These are phyloP conservation scores for Limenitis camilla DNA, from an alignment of 2,888 invertebrate species.

Conservation along the genomic window DNA sequence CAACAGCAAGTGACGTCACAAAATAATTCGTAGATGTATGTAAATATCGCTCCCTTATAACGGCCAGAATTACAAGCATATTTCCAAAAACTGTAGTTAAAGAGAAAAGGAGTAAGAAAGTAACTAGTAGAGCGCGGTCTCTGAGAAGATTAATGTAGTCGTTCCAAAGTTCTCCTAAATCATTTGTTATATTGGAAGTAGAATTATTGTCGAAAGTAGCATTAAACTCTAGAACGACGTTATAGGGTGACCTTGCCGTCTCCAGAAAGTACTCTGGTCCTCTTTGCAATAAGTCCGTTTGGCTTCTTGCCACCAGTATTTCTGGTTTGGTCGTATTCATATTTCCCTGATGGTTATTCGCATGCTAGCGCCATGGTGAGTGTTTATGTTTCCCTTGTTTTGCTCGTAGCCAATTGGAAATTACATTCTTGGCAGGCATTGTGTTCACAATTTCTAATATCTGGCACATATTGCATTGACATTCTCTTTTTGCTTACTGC, in stretches of 20 bases:
- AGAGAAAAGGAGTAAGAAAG: conserved; percentile 89
- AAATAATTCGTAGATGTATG: conserved; percentile 98
- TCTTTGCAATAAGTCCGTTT: conserved; percentile 49
- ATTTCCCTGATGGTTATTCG: conserved; percentile 58
- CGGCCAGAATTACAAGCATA: conserved; percentile 93
- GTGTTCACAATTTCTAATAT: conserved; percentile 54
- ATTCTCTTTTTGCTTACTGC: conserved; percentile 43
- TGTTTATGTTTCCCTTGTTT: conserved; percentile 69
- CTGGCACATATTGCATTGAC: conserved; percentile 58
- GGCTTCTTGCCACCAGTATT: conserved; percentile 63
- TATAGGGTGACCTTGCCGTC: conserved; percentile 38
- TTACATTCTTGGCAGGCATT: conserved; percentile 69
- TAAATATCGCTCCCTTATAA: conserved; percentile 92
- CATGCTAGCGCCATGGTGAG: conserved; percentile 62
- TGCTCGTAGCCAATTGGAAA: conserved; percentile 67
- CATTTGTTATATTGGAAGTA: conserved; percentile 44
- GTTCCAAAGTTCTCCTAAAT: conserved; percentile 54
- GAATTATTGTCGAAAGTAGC: conserved; percentile 45
- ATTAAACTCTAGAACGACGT: conserved; percentile 51
- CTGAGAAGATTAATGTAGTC: conserved; percentile 68
- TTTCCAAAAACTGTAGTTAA: conserved; percentile 96
- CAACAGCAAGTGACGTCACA: conserved; percentile 96
- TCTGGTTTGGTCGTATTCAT: conserved; percentile 62
- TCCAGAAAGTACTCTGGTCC: conserved; percentile 53
- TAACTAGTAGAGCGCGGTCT: conserved; percentile 84